Percentiles rank a stretch among this genome's conserved stretches.
Evolutionary conservation across 2,888 invertebrate genomes (phyloP).

Genomic region (Amitus sp.): DNA sequence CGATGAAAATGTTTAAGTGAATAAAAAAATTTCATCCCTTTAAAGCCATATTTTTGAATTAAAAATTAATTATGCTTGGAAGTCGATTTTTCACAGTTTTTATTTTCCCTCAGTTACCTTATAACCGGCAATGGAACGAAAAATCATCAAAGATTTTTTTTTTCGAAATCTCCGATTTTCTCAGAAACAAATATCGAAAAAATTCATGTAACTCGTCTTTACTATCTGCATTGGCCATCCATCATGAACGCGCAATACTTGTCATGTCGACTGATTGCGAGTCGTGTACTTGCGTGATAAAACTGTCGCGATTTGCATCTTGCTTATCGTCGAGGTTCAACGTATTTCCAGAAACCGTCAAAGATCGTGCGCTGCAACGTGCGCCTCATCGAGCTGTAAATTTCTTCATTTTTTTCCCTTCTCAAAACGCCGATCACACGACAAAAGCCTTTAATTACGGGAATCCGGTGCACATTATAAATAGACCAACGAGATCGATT

Average conservation of each 20-base stretch:
- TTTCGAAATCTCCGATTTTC: no score
- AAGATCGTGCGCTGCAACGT: slow-evolving; percentile 37
- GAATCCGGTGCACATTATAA: slow-evolving; percentile 2
- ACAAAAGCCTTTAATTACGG: slow-evolving; percentile 1
- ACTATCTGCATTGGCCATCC: background rate
- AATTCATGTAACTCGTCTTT: background rate
- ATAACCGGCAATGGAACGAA: background rate
- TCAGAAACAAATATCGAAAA: no score
- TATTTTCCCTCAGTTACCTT: background rate
- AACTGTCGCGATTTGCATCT: background rate
- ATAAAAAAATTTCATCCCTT: no score
- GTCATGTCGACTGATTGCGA: slow-evolving; percentile 1
- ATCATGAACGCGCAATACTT: background rate
- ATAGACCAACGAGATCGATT: slow-evolving; percentile 3
- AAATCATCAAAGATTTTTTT: no score
- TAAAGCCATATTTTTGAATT: background rate
- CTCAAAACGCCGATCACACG: slow-evolving; percentile 33
- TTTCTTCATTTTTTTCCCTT: slow-evolving; percentile 32
- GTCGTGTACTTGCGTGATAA: background rate
- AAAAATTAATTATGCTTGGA: background rate
- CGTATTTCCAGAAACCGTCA: slow-evolving; percentile 21
- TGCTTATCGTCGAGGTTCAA: background rate
- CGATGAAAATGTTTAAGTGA: no score
- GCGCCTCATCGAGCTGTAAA: slow-evolving; percentile 33
- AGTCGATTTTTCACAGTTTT: background rate